These are phyloP conservation scores for Scolopax rusticola DNA, from an alignment of 2,797 vertebrate genomes.

Conservation along the genomic window DNA sequence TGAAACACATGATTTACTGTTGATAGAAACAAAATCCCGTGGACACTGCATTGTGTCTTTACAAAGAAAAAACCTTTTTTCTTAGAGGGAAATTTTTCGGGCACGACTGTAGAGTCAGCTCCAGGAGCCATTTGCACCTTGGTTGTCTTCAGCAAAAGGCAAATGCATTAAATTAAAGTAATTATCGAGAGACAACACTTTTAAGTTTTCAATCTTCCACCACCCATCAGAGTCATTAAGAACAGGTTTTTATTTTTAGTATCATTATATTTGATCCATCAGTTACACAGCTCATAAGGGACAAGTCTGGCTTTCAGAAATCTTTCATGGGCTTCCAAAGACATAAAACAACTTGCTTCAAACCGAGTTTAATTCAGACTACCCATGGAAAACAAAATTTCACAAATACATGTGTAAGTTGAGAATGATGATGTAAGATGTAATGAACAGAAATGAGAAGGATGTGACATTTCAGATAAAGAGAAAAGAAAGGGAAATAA, in stretches of 20 bases:
- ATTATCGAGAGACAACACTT: neutral
- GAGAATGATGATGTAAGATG: neutral
- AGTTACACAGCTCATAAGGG: neutral
- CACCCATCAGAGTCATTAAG: neutral
- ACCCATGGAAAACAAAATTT: neutral
- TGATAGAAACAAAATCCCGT: neutral
- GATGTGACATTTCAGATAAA: neutral
- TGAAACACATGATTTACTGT: conserved; percentile 16
- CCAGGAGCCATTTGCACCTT: neutral
- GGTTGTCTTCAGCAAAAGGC: neutral
- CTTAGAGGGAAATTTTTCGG: neutral
- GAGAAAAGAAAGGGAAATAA: neutral
- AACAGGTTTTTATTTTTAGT: neutral
- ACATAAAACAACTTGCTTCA: neutral
- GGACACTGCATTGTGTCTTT: neutral
- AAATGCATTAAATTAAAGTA: neutral
- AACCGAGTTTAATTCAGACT: neutral
- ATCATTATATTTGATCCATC: neutral
- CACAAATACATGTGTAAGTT: neutral
- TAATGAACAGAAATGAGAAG: neutral
- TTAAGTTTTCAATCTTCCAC: neutral
- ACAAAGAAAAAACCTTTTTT: neutral
- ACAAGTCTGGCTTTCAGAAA: neutral
- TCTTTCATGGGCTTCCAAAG: conserved; percentile 43
- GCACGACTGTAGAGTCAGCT: neutral